Base-by-base conservation (phyloP, 2,888 invertebrate species). In the Andrena fulva region DNA sequence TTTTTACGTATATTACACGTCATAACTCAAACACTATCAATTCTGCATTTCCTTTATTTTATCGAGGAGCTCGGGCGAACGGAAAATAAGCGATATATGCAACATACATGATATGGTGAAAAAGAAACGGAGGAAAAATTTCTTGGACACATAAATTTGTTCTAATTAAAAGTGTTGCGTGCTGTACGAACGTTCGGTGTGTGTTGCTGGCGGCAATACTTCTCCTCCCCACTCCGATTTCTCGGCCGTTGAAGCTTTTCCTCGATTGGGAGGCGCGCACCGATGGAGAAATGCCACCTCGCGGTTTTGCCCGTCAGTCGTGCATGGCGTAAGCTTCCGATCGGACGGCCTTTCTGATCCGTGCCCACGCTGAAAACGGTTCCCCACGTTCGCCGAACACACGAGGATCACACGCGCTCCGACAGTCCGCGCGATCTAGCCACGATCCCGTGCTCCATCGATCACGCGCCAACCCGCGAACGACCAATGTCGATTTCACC, bases 271-370 rank as follows among this genome's bases (percentile, higher is more conserved):
- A 42, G 64, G 62, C 77, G 82, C 70, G 72, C 75, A 69, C 56
- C 77, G 83, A 59, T 72, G 72, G 75, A 72, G 82, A 77, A 86
- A 77, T 84, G 68, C 84, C 74, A 78, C 63, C 66, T 74, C 67
- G 70, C 77, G 77, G 70, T 78, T 78, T 77, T 80, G 33, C 77
- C 72, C 86, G 89, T 87, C 91, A 92, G 92, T 92, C 87, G 89
- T 80, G 89, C 87, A 89, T 85, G 84, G 81, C 87, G 88, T 86
- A 86, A 86, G 89, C 89, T 80, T 80, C 74, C 77, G 87, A 77
- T 68, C 89, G 83, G 88, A 84, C 60, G 78, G 62, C 31, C 20
- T 72, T 71, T 76, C 20, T 33, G 74, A 72, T 64, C 79, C 74
- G 63, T 68, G 48, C 24, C 6, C 68, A 6, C 54, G 63, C 35